Evolutionary conservation across 2,113 vertebrate species (phyloP).

Genomic region (Capra hircus): DNA sequence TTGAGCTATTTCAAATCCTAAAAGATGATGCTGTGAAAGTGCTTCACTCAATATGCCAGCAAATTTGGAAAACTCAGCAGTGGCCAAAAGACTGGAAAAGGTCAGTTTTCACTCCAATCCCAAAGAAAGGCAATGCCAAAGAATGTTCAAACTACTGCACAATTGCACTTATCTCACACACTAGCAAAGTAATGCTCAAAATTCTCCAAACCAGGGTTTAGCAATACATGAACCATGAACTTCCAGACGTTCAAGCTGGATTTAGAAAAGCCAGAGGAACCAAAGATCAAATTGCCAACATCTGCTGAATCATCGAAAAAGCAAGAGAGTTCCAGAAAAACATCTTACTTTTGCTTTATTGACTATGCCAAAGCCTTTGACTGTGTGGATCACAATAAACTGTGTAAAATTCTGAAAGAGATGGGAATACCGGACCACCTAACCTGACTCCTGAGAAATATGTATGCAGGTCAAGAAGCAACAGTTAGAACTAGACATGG

Average conservation of each 20-base stretch:
- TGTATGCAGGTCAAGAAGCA: background rate
- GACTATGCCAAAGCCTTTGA: background rate
- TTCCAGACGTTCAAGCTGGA: background rate
- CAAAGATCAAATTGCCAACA: background rate
- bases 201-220: background rate
- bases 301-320: background rate
- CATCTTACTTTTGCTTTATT: background rate
- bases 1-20: background rate
- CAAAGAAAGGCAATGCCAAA: background rate
- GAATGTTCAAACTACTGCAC: background rate
- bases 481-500: background rate
- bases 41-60: background rate
- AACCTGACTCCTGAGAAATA: background rate
- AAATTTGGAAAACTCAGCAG: background rate
- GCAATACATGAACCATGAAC: background rate
- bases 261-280: background rate
- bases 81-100: background rate
- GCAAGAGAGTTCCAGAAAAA: background rate
- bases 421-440: background rate
- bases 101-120: background rate
- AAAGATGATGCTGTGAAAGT: background rate
- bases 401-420: background rate
- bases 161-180: background rate
- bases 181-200: background rate
- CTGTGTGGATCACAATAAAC: background rate